phyloP scores from a whole-genome alignment of 2,113 vertebrate species.

The Podiceps cristatus region DNA sequence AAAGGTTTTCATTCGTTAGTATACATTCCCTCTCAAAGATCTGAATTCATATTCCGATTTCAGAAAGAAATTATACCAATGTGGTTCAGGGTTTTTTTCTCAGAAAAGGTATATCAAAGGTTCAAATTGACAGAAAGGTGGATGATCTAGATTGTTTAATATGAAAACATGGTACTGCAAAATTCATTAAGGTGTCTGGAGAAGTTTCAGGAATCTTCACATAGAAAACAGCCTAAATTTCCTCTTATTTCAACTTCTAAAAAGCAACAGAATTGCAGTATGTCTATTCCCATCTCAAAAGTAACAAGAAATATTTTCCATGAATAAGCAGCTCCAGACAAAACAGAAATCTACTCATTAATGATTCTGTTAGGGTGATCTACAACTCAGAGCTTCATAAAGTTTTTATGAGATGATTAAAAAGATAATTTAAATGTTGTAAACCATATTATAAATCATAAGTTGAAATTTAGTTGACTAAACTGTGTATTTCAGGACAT shows the following conservation, averaged over 20 bases:
- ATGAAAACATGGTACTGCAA: not conserved
- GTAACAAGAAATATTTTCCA: not conserved
- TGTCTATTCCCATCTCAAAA: not conserved
- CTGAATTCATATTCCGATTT: not conserved
- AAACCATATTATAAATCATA: not conserved
- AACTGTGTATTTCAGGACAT: not conserved
- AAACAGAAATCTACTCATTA: not conserved
- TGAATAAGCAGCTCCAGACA: not conserved
- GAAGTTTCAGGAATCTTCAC: not conserved
- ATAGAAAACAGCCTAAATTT: not conserved
- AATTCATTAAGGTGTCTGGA: not conserved
- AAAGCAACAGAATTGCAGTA: not conserved
- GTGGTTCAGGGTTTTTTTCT: fast-evolving
- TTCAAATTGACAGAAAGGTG: not conserved
- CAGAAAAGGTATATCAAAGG: not conserved
- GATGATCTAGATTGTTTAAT: not conserved
- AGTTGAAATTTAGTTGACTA: not conserved
- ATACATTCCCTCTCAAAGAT: not conserved
- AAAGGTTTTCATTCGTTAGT: not conserved
- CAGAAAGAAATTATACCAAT: not conserved
- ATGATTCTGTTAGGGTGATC: not conserved
- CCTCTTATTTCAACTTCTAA: not conserved
- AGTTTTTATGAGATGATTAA: not conserved
- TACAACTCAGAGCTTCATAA: not conserved
- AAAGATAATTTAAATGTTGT: not conserved